phyloP scores from a whole-genome alignment of 2,888 invertebrate species.

The Eilema caniola region DNA sequence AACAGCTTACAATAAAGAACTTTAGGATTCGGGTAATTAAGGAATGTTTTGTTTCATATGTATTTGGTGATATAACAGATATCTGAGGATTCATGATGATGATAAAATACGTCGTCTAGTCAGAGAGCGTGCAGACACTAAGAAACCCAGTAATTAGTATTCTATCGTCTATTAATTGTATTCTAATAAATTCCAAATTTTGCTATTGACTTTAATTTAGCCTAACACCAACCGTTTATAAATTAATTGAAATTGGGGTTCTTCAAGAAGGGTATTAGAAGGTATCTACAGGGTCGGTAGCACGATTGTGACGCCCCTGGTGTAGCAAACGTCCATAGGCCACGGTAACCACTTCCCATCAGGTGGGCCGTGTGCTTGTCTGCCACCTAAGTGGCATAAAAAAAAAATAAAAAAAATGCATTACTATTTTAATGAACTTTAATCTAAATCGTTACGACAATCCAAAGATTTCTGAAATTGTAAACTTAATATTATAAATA shows the following conservation, averaged over 20 bases:
- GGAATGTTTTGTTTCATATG: neutral
- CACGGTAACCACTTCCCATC: no score
- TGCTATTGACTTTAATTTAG: conserved; percentile 38
- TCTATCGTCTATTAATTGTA: conserved; percentile 38
- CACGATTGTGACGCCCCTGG: no score
- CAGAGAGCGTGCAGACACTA: conserved; percentile 23
- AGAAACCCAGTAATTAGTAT: conserved; percentile 39
- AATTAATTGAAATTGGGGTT: no score
- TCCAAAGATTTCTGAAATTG: neutral
- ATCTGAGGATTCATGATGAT: conserved; percentile 11
- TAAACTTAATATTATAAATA: neutral
- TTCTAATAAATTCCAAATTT: conserved; percentile 38
- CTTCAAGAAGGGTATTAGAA: no score
- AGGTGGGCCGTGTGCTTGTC: no score
- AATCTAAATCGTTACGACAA: neutral
- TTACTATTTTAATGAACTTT: conserved; percentile 26
- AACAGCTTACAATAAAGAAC: no score
- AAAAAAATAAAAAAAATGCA: no score
- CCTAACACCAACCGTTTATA: conserved; percentile 33
- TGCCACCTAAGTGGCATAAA: no score
- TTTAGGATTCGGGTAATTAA: no score
- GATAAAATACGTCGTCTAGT: conserved; percentile 12
- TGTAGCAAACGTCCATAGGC: no score
- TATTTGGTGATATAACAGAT: neutral
- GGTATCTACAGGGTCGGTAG: no score